Percentiles rank a stretch among this genome's conserved stretches.
phyloP scores from a whole-genome alignment of 2,113 vertebrate species.

The Engraulis encrasicolus region DNA sequence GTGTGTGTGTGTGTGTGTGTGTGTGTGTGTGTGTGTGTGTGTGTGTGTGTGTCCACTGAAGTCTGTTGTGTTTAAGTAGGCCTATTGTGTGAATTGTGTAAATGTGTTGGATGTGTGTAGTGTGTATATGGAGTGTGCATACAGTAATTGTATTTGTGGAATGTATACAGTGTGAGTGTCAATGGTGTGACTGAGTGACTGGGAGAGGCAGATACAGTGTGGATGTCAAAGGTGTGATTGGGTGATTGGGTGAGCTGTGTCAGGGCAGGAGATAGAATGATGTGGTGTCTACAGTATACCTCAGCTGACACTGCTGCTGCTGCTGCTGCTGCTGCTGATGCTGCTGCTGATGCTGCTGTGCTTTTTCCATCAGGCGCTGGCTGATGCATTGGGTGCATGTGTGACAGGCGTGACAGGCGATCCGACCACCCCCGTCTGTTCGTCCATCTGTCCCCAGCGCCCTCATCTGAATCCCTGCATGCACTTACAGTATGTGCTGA shows the following conservation, averaged over 20 bases:
- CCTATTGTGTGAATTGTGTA: too few species aligned
- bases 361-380: neutral
- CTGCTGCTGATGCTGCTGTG: too few species aligned
- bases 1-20: too few species aligned
- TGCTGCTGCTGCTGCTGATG: too few species aligned
- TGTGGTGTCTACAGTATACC: neutral
- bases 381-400: neutral
- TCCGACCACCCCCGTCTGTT: neutral
- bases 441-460: neutral
- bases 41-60: too few species aligned
- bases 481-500: neutral
- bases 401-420: neutral
- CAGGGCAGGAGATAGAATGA: neutral
- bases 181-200: neutral
- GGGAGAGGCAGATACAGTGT: neutral
- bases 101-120: too few species aligned
- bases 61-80: too few species aligned
- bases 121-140: too few species aligned
- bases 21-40: too few species aligned
- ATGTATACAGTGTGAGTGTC: neutral
- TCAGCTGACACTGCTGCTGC: too few species aligned
- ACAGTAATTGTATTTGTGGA: too few species aligned
- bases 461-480: neutral
- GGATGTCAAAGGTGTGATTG: conserved; percentile 2
- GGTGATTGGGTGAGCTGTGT: neutral